phyloP scores from a whole-genome alignment of 1,140 invertebrate species.

The Caenorhabditis inopinata region DNA sequence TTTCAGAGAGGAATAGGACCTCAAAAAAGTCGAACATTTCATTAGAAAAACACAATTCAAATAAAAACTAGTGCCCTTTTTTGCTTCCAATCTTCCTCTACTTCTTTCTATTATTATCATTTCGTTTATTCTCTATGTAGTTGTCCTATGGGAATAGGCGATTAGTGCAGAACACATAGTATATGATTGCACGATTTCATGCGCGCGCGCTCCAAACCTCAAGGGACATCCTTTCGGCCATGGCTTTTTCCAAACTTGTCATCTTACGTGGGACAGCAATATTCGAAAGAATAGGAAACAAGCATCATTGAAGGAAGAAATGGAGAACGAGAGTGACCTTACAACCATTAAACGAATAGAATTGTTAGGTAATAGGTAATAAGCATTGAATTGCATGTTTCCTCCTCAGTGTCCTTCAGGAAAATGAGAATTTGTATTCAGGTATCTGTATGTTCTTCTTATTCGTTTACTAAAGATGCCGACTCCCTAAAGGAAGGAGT shows the following conservation, averaged over 20 bases:
- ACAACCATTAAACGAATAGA: neutral
- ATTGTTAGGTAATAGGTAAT: slow-evolving; percentile 8
- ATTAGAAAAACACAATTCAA: no score
- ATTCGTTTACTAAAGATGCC: neutral
- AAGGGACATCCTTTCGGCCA: neutral
- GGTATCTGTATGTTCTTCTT: neutral
- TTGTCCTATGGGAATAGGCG: slow-evolving; percentile 4
- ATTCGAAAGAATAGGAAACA: no score
- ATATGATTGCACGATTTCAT: slow-evolving; percentile 31
- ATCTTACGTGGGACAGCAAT: neutral
- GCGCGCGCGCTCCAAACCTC: neutral
- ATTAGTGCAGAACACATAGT: slow-evolving; percentile 33
- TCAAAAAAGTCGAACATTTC: no score
- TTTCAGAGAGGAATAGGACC: no score
- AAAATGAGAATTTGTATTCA: neutral
- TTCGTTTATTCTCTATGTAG: no score
- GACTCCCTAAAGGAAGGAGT: no score
- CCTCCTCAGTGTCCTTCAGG: neutral
- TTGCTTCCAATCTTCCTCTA: no score
- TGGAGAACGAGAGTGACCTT: neutral
- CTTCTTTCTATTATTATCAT: no score
- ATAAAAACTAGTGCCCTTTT: no score
- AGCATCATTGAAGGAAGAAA: neutral
- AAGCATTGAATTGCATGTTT: neutral
- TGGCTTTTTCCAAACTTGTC: slow-evolving; percentile 5